Percentiles rank a stretch among this genome's conserved stretches.
phyloP scores from a whole-genome alignment of 2,113 vertebrate genomes.

The Turdus rufiventris region DNA sequence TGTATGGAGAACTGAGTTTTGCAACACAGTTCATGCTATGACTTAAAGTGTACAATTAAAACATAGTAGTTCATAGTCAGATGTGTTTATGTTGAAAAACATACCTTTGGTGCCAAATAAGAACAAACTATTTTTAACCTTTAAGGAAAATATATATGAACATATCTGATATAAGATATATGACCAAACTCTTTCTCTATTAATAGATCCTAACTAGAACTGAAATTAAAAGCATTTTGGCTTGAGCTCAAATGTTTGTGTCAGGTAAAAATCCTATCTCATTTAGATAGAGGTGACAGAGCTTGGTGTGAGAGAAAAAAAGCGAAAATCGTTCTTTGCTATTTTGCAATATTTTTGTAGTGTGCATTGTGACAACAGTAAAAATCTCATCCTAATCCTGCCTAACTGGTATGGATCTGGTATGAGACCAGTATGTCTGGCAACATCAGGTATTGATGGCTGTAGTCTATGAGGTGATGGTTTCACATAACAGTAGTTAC shows the following conservation, averaged over 20 bases:
- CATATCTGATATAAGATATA: neutral
- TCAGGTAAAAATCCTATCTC: neutral
- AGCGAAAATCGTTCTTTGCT: neutral
- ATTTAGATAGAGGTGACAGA: neutral
- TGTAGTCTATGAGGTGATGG: neutral
- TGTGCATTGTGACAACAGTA: neutral
- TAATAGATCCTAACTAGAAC: neutral
- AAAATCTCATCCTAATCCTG: neutral
- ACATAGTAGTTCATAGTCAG: neutral
- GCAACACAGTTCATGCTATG: neutral
- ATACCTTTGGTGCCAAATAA: neutral
- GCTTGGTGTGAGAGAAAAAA: neutral
- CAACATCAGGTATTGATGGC: neutral
- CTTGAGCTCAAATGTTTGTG: neutral
- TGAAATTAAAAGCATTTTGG: neutral
- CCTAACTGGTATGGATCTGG: neutral
- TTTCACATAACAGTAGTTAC: neutral
- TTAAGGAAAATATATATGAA: neutral
- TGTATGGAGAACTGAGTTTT: neutral
- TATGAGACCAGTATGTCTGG: neutral
- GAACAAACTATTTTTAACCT: neutral
- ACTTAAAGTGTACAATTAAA: neutral
- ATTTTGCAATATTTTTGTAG: neutral
- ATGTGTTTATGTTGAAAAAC: neutral
- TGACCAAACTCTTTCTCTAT: neutral